Base-by-base conservation (phyloP, 2,797 vertebrate species). In the Myotis daubentonii region DNA sequence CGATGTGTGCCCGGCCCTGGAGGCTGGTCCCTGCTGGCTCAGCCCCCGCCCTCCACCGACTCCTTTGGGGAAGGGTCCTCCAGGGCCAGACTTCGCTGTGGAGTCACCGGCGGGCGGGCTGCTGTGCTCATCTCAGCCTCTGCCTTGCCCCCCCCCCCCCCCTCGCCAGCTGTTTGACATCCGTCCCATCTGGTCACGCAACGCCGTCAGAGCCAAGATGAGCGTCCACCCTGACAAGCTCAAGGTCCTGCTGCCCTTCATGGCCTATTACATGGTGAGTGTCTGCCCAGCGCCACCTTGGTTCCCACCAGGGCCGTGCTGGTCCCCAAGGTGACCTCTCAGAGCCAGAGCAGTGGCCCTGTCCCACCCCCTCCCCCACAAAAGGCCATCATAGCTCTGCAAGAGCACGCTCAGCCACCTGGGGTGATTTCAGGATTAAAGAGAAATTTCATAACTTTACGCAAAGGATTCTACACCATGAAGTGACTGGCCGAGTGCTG, bases 221-320 rank as follows among this genome's bases (percentile, higher is more conserved):
- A 98, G 99, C 3, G 74, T 99, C 93, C 99, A 99, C 71, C 99
- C 99, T 0, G 99, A 99, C 87, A 99, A 99, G 96, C 99, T 99
- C 91, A 99, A 99, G 89, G 97, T 99, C 95, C 97, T 99, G 93
- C 98, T 99, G 96, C 99, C 99, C 0, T 98, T 98, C 38, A 75
- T 99, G 90, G 99, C 99, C 70, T 99, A 99, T 96, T 99, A 99
- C 97, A 99, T 99, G 99, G 99, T 99, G 95, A 99, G 99, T 97
- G n/a, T 20, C 9, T 4, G 17, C 33, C 44, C 38, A 1, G 10
- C 13, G 0, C 15, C 2, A 0, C 65, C n/a, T 23, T 1, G n/a
- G 36, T n/a, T 38, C 80, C 76, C 12, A 4, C 41, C 36, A 3
- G 1, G 9, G 4, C 47, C 4, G 0, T 36, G 66, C 82, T 51